phyloP scores from a whole-genome alignment of 2,797 vertebrate species.

The Tolypeutes matacus region DNA sequence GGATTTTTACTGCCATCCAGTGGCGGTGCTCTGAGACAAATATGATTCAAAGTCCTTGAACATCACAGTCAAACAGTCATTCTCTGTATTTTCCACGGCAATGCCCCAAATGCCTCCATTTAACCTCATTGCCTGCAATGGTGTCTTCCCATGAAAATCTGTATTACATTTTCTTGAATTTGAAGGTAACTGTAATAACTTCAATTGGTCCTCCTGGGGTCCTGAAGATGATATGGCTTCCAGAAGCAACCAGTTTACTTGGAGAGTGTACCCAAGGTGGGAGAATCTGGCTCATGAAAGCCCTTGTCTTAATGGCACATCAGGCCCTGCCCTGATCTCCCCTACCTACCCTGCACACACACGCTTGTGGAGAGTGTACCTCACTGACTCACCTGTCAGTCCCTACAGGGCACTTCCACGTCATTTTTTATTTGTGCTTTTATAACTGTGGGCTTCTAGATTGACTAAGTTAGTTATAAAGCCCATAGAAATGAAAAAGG shows the following conservation, averaged over 20 bases:
- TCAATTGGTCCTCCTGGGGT: background rate
- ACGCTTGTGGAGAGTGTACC: background rate
- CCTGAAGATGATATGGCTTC: background rate
- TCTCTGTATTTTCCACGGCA: background rate
- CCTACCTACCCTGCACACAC: background rate
- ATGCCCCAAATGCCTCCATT: background rate
- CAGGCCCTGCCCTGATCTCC: background rate
- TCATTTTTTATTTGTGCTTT: background rate
- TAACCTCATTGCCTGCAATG: background rate
- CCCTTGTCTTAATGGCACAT: no score
- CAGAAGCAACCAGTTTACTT: background rate
- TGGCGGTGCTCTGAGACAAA: constrained; percentile 51
- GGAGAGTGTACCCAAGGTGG: background rate
- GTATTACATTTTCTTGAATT: background rate
- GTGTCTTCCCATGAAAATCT: background rate
- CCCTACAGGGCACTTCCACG: background rate
- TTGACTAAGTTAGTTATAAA: background rate
- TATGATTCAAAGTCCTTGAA: background rate
- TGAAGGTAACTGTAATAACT: background rate
- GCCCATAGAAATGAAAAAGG: background rate
- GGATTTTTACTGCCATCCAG: constrained; percentile 78
- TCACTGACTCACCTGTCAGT: background rate
- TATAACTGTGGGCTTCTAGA: background rate
- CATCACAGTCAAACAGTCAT: background rate
- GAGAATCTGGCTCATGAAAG: background rate